Percentiles rank a stretch among this genome's conserved stretches.
Conservation (phyloP, 2,113 vertebrate species). For the Aphelocoma coerulescens region DNA sequence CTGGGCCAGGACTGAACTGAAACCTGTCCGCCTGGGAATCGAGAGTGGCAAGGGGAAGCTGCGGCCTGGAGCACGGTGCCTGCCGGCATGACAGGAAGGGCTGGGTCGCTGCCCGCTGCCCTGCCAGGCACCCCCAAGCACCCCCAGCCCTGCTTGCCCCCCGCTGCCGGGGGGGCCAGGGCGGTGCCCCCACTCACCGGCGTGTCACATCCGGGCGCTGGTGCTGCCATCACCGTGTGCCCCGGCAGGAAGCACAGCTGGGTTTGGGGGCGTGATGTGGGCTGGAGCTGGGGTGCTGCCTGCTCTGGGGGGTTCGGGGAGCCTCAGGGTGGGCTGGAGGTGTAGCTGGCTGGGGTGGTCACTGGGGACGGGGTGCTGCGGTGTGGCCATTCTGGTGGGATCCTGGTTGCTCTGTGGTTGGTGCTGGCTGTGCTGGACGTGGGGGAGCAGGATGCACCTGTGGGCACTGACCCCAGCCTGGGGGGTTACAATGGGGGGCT, state of each 20-base stretch:
- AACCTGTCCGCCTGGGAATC: conserved; percentile 59
- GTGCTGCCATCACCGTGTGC: background rate
- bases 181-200: background rate
- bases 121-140: background rate
- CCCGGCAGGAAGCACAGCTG: background rate
- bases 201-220: conserved; percentile 47
- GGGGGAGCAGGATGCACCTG: background rate
- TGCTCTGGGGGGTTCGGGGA: accelerated
- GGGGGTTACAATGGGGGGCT: background rate
- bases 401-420: background rate
- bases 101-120: background rate
- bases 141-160: background rate
- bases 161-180: background rate
- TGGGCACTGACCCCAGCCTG: background rate
- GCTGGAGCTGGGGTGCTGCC: background rate
- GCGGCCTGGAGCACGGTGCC: conserved; percentile 65
- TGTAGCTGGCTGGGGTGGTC: background rate
- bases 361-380: accelerated
- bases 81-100: conserved; percentile 73
- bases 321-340: background rate
- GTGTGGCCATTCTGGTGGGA: accelerated
- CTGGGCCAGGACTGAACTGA: conserved; percentile 1
- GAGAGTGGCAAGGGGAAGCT: conserved; percentile 74
- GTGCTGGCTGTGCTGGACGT: background rate
- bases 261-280: background rate